Evolutionary conservation across 2,888 invertebrate genomes (phyloP).

Genomic region (Cerceris rybyensis): DNA sequence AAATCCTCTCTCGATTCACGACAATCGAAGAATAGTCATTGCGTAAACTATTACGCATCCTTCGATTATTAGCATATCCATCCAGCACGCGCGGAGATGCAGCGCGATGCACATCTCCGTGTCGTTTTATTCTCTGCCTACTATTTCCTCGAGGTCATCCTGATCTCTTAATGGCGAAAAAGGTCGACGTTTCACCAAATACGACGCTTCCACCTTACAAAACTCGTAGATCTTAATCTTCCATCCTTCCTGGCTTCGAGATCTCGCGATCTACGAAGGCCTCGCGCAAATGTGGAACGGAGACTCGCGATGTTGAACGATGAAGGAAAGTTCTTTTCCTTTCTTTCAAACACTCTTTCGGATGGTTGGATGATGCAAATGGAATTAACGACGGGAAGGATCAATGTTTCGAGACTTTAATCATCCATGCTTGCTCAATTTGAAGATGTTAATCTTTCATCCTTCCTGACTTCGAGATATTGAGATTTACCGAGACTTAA

Average conservation of each 20-base stretch:
- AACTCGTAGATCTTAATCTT: conserved; percentile 33
- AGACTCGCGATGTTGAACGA: not conserved
- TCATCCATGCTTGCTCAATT: too few species aligned
- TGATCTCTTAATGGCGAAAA: conserved; percentile 38
- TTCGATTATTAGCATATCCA: conserved; percentile 29
- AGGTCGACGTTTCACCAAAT: conserved; percentile 41
- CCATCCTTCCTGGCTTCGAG: conserved; percentile 1
- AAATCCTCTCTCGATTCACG: conserved; percentile 16
- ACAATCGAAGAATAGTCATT: conserved; percentile 7
- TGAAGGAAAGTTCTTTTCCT: not conserved
- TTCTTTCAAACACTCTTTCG: not conserved
- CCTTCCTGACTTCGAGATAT: too few species aligned
- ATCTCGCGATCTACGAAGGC: not conserved
- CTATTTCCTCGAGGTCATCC: conserved; percentile 37
- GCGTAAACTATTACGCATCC: conserved; percentile 44
- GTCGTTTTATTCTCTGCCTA: not conserved
- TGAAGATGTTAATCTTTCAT: too few species aligned
- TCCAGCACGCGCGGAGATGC: conserved; percentile 34
- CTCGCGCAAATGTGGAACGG: not conserved
- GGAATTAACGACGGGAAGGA: too few species aligned
- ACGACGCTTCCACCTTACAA: conserved; percentile 17
- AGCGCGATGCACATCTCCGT: conserved; percentile 47
- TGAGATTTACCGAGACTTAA: too few species aligned
- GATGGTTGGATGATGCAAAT: too few species aligned
- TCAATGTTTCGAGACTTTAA: too few species aligned